phyloP scores from a whole-genome alignment of 1,140 invertebrate genomes.

The Nebria ingens region DNA sequence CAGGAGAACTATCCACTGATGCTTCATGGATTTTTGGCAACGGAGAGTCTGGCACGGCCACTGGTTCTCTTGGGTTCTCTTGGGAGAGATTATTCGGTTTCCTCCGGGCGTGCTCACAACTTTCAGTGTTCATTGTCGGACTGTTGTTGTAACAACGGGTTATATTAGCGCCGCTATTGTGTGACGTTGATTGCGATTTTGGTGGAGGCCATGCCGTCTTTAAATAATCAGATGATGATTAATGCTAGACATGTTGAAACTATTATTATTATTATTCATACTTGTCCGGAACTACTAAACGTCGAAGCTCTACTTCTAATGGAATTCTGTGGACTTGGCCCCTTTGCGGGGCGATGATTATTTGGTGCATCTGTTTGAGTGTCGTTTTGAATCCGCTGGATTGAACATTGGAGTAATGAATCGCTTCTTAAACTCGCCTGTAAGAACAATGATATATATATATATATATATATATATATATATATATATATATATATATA shows the following conservation, averaged over 20 bases:
- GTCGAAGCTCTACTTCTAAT: slow-evolving; percentile 38
- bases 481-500: no score
- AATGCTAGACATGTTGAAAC: no score
- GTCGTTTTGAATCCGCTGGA: slow-evolving; percentile 50
- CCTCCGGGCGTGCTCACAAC: slow-evolving; percentile 30
- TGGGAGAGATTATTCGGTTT: slow-evolving; percentile 1
- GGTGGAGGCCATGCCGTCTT: no score
- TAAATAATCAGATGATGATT: no score
- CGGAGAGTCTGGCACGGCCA: slow-evolving; percentile 22
- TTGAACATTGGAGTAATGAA: slow-evolving; percentile 42
- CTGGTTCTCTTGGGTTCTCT: not conserved
- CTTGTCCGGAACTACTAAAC: slow-evolving; percentile 28
- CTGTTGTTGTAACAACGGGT: slow-evolving; percentile 12
- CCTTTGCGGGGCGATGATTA: slow-evolving; percentile 44
- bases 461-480: no score
- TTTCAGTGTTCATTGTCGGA: slow-evolving; percentile 25
- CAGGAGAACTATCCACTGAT: slow-evolving; percentile 12
- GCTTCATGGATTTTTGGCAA: slow-evolving; percentile 26
- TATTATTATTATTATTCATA: no score
- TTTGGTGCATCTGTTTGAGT: slow-evolving; percentile 51
- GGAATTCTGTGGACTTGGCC: slow-evolving; percentile 61
- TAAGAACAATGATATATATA: slow-evolving; percentile 20
- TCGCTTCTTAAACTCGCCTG: slow-evolving; percentile 41
- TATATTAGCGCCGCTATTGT: slow-evolving; percentile 2
- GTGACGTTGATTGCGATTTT: slow-evolving; percentile 27